phyloP scores from a whole-genome alignment of 2,797 vertebrate species.

The Schizopygopsis pylzovi region DNA sequence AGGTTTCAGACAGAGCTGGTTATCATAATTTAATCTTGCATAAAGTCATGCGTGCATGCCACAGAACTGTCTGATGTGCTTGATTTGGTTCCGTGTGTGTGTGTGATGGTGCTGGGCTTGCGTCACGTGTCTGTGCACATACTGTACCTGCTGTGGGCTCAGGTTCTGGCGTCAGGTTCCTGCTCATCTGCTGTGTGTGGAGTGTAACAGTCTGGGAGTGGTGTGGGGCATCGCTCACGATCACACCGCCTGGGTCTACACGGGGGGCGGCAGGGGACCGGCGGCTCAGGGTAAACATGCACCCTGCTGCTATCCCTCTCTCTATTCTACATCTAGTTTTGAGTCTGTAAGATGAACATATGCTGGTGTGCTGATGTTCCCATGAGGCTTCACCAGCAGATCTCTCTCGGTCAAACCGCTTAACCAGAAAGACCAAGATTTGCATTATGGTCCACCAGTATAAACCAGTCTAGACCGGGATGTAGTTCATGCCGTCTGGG shows the following conservation, averaged over 20 bases:
- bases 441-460: neutral
- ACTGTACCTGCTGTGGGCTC: slow-evolving; percentile 65
- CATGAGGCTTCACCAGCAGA: neutral
- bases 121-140: slow-evolving; percentile 9
- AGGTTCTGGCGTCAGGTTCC: slow-evolving; percentile 98
- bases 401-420: neutral
- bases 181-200: slow-evolving; percentile 89
- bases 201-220: slow-evolving; percentile 89
- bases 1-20: neutral
- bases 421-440: neutral
- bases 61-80: neutral
- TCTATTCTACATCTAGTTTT: neutral
- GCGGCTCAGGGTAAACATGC: slow-evolving; percentile 82
- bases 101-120: slow-evolving; percentile 36
- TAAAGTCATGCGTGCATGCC: neutral
- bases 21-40: neutral
- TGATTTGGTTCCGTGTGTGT: slow-evolving; percentile 11
- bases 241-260: slow-evolving; percentile 92
- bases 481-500: neutral
- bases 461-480: neutral
- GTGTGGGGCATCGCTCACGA: slow-evolving; percentile 95
- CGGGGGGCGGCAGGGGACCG: slow-evolving; percentile 80
- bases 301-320: slow-evolving; percentile 32
- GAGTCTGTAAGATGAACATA: neutral
- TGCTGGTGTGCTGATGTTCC: neutral